Conservation (phyloP, 1,140 invertebrate species). For the Leucophenga varia region DNA sequence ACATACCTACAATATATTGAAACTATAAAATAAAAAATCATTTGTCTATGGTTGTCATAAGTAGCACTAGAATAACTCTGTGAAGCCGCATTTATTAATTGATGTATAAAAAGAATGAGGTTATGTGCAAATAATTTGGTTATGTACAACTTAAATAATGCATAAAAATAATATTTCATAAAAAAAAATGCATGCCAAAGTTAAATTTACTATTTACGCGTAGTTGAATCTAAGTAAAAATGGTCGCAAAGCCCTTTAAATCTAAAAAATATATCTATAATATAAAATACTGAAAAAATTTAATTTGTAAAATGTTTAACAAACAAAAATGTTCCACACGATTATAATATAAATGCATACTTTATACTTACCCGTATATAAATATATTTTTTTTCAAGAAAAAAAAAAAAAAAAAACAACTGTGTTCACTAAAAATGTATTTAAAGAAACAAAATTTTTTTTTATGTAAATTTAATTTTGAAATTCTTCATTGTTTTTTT, state of each 20-base stretch:
- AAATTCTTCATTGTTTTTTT: background rate
- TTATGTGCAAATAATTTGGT: slow-evolving; percentile 1
- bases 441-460: background rate
- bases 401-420: background rate
- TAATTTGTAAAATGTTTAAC: background rate
- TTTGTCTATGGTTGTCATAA: background rate
- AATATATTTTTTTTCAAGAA: background rate
- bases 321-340: background rate
- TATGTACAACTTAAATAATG: background rate
- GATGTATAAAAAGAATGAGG: background rate
- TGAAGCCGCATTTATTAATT: background rate
- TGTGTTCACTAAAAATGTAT: background rate
- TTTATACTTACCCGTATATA: background rate
- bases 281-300: background rate
- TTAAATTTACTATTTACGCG: slow-evolving; percentile 38
- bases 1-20: slow-evolving; percentile 10
- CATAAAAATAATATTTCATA: slow-evolving; percentile 29
- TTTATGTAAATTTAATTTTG: background rate
- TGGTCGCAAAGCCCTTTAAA: background rate
- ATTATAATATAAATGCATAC: background rate
- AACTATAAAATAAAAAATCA: background rate
- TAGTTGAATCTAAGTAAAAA: background rate
- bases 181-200: slow-evolving; percentile 56
- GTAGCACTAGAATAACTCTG: slow-evolving; percentile 5
- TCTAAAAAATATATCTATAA: background rate